These are phyloP conservation scores for Magallana angulata DNA, from an alignment of 1,140 invertebrate genomes.

Conservation along the genomic window DNA sequence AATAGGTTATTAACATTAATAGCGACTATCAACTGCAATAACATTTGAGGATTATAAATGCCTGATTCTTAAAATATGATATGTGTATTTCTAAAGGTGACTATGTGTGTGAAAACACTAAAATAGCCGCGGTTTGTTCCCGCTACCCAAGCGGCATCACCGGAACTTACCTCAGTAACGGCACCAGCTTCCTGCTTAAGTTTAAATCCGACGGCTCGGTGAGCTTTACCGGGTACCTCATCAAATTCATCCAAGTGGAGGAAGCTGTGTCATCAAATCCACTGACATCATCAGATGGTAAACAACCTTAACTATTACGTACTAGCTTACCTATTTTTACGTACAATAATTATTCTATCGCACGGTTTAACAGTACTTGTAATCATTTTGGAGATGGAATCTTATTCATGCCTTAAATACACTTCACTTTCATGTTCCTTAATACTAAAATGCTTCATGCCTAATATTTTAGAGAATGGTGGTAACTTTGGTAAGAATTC, in stretches of 20 bases:
- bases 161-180: constrained; percentile 37
- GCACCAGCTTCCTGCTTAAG: constrained; percentile 45
- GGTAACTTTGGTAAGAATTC: neutral
- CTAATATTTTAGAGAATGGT: constrained; percentile 22
- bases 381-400: neutral
- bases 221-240: constrained; percentile 38
- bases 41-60: too few relatives aligned
- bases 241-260: constrained; percentile 37
- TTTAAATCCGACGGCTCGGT: constrained; percentile 41
- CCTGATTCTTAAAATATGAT: too few relatives aligned
- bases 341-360: too few relatives aligned
- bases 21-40: too few relatives aligned
- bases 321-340: neutral
- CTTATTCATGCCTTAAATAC: too few relatives aligned
- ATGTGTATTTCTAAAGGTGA: neutral
- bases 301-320: neutral
- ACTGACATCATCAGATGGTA: constrained; percentile 41
- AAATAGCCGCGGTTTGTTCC: constrained; percentile 21
- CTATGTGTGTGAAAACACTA: constrained; percentile 47
- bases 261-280: neutral
- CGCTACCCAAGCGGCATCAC: constrained; percentile 45
- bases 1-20: too few relatives aligned
- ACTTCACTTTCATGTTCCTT: neutral
- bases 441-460: neutral
- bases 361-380: neutral